Base-by-base conservation (phyloP, 2,797 vertebrate genomes). In the Myotis myotis region DNA sequence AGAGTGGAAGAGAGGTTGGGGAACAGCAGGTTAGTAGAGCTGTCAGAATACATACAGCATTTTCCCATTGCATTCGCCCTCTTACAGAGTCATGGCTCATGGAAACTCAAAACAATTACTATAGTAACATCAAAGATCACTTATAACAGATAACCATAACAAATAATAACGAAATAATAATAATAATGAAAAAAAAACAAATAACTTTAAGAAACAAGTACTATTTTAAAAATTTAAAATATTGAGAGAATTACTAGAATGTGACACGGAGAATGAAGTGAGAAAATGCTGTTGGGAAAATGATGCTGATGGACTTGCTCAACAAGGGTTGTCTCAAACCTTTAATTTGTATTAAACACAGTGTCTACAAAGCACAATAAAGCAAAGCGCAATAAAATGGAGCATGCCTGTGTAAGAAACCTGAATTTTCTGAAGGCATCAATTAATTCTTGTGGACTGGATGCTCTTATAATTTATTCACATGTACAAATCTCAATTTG, bases 401-500 rank as follows among this genome's bases (percentile, higher is more conserved):
- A 9, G 8, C 6, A 36, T 83, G 30, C 15, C 30, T 83, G 13
- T 68, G 23, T 9, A 91, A 55, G 76, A 10, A 55, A 80, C 0
- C 51, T 64, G 41, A 4, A 15, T 94, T 41, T 79, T 44, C 64
- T 10, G 0, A 62, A 96, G 83, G 53, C 94, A 97, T 75, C 23
- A 91, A 20, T 55, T 76, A 96, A 82, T 62, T 49, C 13, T n/a
- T 55, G 0, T 87, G 41, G 78, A 88, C 11, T 89, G 75, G 62
- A 96, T 90, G 86, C 9, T n/a, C 86, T 53, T 53, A 19, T 30
- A 86, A 89, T 97, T 96, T 94, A 95, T 25, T 96, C n/a, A 76
- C 44, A 53, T 76, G 5, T 83, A 12, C 7, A 82, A 79, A 96
- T 28, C 87, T 91, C 87, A 93, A 0, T 96, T 97, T 97, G 68